Conservation (phyloP, 2,888 invertebrate species). For the Thymelicus lineola region DNA sequence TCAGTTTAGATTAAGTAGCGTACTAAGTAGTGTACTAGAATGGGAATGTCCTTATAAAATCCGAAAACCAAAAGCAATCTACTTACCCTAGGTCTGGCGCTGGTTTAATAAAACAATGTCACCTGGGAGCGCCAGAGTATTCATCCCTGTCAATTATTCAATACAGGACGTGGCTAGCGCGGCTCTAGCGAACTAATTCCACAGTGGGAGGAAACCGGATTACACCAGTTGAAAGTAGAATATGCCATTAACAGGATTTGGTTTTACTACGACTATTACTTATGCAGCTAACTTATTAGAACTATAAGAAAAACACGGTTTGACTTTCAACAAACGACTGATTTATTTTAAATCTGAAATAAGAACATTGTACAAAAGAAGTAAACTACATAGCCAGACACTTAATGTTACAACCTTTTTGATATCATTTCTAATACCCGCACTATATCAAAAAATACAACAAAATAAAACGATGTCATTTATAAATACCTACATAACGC, state of each 20-base stretch:
- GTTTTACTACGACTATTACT: not conserved
- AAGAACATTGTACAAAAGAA: too few species aligned
- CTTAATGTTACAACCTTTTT: too few species aligned
- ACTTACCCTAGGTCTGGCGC: conserved; percentile 32
- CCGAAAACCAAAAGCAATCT: conserved; percentile 3
- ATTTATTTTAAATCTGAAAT: too few species aligned
- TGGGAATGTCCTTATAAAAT: conserved; percentile 5
- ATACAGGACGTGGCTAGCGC: conserved; percentile 36
- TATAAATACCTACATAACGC: too few species aligned
- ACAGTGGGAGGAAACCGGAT: conserved; percentile 10
- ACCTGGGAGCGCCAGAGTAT: conserved; percentile 36
- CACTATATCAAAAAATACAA: too few species aligned
- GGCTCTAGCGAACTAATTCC: conserved; percentile 26
- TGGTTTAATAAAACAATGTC: conserved; percentile 39
- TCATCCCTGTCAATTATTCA: conserved; percentile 39
- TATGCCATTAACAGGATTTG: conserved; percentile 11
- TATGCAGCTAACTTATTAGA: not conserved
- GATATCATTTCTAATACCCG: too few species aligned
- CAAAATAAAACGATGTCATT: too few species aligned
- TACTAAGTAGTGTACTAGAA: not conserved
- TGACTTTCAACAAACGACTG: too few species aligned
- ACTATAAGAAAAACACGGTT: too few species aligned
- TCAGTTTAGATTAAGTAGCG: too few species aligned
- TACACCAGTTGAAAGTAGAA: conserved; percentile 8
- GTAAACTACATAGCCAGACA: too few species aligned